phyloP scores from a whole-genome alignment of 2,113 vertebrate species.

The Clarias batrachus region DNA sequence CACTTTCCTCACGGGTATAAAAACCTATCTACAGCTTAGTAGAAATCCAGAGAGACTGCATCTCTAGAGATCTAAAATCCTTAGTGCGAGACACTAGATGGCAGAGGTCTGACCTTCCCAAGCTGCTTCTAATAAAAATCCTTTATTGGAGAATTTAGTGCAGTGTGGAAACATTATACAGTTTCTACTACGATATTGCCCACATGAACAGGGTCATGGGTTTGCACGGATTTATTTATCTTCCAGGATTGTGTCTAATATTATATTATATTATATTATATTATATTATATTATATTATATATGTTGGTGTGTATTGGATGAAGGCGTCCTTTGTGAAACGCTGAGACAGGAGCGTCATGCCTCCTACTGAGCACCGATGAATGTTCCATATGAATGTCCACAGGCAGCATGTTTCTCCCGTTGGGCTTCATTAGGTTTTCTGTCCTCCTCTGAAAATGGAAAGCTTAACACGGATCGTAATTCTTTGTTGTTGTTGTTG shows the following conservation, averaged over 20 bases:
- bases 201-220: background rate
- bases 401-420: constrained; percentile 56
- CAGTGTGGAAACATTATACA: background rate
- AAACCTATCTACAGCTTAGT: background rate
- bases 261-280: background rate
- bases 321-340: constrained; percentile 19
- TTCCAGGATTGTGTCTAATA: background rate
- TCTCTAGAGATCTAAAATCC: background rate
- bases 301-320: constrained; percentile 32
- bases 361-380: constrained; percentile 52
- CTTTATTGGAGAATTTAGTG: background rate
- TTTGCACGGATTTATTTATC: constrained; percentile 5
- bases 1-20: background rate
- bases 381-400: constrained; percentile 51
- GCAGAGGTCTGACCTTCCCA: background rate
- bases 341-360: constrained; percentile 3
- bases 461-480: background rate
- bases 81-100: background rate
- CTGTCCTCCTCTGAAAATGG: constrained; percentile 38
- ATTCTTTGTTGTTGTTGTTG: background rate
- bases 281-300: background rate
- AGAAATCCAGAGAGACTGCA: background rate
- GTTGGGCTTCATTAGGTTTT: constrained; percentile 64
- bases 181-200: background rate
- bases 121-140: background rate